Percentiles rank a stretch among this genome's conserved stretches.
These are phyloP conservation scores for Cercopithecus mona DNA, from an alignment of 2,113 vertebrate genomes.

Conservation along the genomic window DNA sequence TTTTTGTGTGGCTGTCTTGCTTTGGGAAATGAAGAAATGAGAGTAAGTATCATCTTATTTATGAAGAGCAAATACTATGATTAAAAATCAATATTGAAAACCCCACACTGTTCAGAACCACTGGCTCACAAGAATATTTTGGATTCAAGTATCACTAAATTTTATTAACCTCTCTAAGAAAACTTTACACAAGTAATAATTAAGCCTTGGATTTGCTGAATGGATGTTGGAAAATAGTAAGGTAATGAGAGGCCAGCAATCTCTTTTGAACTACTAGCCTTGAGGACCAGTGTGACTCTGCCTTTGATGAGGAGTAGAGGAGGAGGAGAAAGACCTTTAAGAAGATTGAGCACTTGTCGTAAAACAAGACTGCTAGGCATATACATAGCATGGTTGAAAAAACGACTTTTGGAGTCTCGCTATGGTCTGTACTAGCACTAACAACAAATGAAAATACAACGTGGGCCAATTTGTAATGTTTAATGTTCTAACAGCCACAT, in stretches of 20 bases:
- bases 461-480: background rate
- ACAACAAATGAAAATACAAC: background rate
- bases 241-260: background rate
- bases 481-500: background rate
- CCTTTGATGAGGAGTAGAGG: background rate
- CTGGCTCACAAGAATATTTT: constrained; percentile 6
- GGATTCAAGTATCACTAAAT: background rate
- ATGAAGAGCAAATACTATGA: background rate
- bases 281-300: background rate
- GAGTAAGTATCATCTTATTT: constrained; percentile 16
- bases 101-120: background rate
- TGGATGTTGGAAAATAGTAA: background rate
- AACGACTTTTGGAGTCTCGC: background rate
- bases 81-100: constrained; percentile 54
- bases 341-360: background rate
- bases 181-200: background rate
- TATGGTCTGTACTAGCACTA: background rate
- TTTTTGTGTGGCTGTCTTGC: background rate
- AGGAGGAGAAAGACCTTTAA: background rate
- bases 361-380: background rate
- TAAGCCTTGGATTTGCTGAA: background rate
- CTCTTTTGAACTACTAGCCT: background rate
- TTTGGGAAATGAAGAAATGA: constrained; percentile 25
- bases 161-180: background rate
- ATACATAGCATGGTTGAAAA: background rate